phyloP scores from a whole-genome alignment of 2,888 invertebrate genomes.

The Smittia aterrima region DNA sequence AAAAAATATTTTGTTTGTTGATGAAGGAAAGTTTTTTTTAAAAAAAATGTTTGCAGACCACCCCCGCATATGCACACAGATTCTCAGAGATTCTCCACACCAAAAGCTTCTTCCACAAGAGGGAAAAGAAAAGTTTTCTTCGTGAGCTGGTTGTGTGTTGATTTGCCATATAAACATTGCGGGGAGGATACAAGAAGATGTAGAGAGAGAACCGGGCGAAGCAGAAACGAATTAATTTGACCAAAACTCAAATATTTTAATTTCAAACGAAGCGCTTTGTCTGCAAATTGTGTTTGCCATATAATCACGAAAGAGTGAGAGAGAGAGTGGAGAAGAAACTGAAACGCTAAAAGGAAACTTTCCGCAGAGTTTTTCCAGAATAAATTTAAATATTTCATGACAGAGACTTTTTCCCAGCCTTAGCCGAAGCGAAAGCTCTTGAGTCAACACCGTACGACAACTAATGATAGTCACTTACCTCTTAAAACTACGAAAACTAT shows the following conservation, averaged over 20 bases:
- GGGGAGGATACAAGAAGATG: neutral
- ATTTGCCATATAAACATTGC: neutral
- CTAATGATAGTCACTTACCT: conserved; percentile 30
- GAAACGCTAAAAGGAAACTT: neutral
- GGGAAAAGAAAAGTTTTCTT: neutral
- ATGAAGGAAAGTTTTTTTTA: conserved; percentile 13
- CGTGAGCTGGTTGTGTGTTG: neutral
- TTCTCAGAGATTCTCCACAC: neutral
- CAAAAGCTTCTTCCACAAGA: neutral
- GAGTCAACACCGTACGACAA: neutral
- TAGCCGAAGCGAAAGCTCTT: neutral
- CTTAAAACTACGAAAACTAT: conserved; percentile 34
- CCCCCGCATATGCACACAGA: conserved; percentile 1
- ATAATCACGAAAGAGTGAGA: neutral
- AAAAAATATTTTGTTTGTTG: conserved; percentile 10
- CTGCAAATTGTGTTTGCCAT: conserved; percentile 10
- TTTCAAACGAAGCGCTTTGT: neutral
- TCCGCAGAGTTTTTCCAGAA: neutral
- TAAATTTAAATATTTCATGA: conserved; percentile 18
- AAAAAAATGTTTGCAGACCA: conserved; percentile 1
- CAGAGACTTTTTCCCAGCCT: neutral
- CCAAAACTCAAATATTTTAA: conserved; percentile 26
- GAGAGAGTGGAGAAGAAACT: neutral
- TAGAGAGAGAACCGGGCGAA: neutral
- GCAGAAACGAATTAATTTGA: conserved; percentile 11